Percentiles rank a stretch among this genome's conserved stretches.
These are phyloP conservation scores for Lophotis ruficrista DNA, from an alignment of 2,113 vertebrate species.

Conservation along the genomic window DNA sequence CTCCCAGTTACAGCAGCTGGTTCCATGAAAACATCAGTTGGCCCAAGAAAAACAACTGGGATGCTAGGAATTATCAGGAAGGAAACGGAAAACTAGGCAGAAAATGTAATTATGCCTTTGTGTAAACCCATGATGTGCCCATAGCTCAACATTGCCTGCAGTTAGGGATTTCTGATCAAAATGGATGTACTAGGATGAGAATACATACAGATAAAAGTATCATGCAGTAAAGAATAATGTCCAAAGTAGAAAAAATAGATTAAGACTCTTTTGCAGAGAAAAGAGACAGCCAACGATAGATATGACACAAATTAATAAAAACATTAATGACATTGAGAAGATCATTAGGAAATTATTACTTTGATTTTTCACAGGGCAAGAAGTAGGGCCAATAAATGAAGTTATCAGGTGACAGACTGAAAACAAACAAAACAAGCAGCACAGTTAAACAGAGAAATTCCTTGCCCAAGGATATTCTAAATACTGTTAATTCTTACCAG, in stretches of 20 bases:
- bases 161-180: background rate
- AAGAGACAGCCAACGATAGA: background rate
- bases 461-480: background rate
- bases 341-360: background rate
- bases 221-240: background rate
- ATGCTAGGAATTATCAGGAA: background rate
- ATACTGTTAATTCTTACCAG: background rate
- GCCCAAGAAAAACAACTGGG: background rate
- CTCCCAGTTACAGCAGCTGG: background rate
- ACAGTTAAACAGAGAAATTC: background rate
- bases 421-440: background rate
- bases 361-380: background rate
- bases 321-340: background rate
- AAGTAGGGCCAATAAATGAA: background rate
- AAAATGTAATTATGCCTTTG: background rate
- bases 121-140: background rate
- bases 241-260: background rate
- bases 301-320: background rate
- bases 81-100: background rate
- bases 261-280: background rate
- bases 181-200: background rate
- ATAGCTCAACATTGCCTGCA: background rate
- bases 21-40: background rate
- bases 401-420: background rate
- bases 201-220: background rate